A percentile compares a stretch with the other conserved stretches of the same genome.
Conservation (phyloP, 2,888 invertebrate genomes). For the Cerastoderma edule region DNA sequence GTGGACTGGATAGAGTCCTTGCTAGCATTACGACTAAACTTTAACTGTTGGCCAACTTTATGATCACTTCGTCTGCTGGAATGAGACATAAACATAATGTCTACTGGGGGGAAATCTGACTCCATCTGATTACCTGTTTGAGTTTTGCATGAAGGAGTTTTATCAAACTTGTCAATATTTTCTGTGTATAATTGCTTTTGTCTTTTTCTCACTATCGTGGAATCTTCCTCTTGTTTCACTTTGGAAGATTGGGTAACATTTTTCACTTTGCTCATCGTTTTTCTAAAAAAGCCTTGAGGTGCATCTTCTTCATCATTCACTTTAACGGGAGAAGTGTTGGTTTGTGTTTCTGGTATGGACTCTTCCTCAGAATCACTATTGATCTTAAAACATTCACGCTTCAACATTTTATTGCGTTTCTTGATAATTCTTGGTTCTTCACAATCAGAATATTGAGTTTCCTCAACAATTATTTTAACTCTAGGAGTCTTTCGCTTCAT, state of each 20-base stretch:
- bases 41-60: too few relatives aligned
- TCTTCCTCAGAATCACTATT: slow-evolving; percentile 47
- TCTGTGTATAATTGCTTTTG: background rate
- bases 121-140: background rate
- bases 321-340: slow-evolving; percentile 7
- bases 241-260: slow-evolving; percentile 3
- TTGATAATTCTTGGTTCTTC: slow-evolving; percentile 40
- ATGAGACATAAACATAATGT: background rate
- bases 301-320: slow-evolving; percentile 6
- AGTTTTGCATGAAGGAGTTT: background rate
- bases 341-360: slow-evolving; percentile 48
- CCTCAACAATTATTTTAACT: slow-evolving; percentile 40
- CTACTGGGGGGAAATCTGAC: background rate
- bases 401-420: slow-evolving; percentile 22
- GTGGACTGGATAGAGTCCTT: slow-evolving; percentile 40
- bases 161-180: slow-evolving; percentile 6
- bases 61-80: slow-evolving; percentile 2
- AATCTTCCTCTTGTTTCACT: background rate
- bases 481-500: background rate
- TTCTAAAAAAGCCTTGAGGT: slow-evolving; percentile 6
- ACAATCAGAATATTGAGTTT: slow-evolving; percentile 33
- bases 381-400: slow-evolving; percentile 42
- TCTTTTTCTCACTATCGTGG: background rate
- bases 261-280: slow-evolving; percentile 20
- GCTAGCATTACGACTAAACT: slow-evolving; percentile 49